Base-by-base conservation (phyloP, 2,888 invertebrate genomes). In the Cremastinae sp. region DNA sequence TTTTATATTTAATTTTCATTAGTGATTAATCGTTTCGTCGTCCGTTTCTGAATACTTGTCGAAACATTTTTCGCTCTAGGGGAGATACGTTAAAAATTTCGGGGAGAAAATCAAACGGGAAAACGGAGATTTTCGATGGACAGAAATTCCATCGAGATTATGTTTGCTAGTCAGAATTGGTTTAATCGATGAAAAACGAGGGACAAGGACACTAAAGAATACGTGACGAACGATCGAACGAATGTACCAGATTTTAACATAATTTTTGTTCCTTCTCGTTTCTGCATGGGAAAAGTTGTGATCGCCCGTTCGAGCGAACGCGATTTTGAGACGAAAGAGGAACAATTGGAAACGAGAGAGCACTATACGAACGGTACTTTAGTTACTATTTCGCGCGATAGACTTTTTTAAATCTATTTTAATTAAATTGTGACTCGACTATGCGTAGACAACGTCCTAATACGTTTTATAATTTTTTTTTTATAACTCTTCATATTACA, bases 141-240 rank as follows among this genome's bases (percentile, higher is more conserved):
- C 81, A 84, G 28, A 86, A 82, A 38, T 28, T 28, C 83, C 83
- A 84, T 85, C 81, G 81, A 84, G 58, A 83, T 87, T 87, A 88
- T 82, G 88, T 88, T 89, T 88, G 86, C 89, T 89, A 89, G 89
- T 89, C 89, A 89, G 87, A 89, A 89, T 89, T 88, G 87, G 88
- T 87, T 86, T 82, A 64, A 79, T 78, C 71, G 76, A 79, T 74
- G 74, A 66, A 70, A 71, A 43, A 59, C 75, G 75, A 51, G 74
- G 45, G 20, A 75, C 75, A 10, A n/a, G 56, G 56, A 36, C 28
- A 61, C 71, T 36, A 34, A 78, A 77, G 78, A 79, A 78, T 12
- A 82, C 81, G 81, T 53, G 56, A 72, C 71, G 53, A 68, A 62
- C 59, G 66, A 72, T 59, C 47, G 76, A 82, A 82, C 82, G 82